Percentiles rank a stretch among this genome's conserved stretches.
Conservation (phyloP, 92 coral and sea anemone species). For the Pocillopora grandis region DNA sequence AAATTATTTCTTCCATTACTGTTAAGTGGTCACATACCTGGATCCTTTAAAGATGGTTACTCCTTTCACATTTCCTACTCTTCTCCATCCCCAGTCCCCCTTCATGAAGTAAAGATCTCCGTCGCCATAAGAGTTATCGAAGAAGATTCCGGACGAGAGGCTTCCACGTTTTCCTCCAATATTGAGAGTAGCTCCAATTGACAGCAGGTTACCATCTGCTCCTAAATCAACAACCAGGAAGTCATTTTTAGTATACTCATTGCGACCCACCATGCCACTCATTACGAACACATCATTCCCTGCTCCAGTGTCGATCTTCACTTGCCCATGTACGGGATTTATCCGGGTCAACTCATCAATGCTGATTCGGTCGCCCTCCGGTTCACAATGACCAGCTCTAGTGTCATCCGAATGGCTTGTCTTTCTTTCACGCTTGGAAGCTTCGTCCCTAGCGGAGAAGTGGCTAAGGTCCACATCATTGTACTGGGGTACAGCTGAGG, state of each 20-base stretch:
- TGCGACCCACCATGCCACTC: constrained; percentile 29
- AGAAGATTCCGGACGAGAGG: constrained; percentile 50
- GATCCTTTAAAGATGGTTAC: constrained; percentile 65
- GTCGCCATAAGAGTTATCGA: constrained; percentile 50
- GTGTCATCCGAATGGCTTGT: constrained; percentile 10
- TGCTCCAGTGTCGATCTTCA: constrained; percentile 51
- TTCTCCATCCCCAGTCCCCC: constrained; percentile 26
- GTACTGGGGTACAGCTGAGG: constrained; percentile 46
- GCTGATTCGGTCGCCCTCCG: constrained; percentile 52
- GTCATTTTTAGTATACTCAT: constrained; percentile 1
- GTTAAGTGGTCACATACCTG: constrained; percentile 23
- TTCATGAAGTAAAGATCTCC: constrained; percentile 48
- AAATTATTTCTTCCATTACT: neutral
- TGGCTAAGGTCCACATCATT: constrained; percentile 43
- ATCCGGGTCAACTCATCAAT: constrained; percentile 54
- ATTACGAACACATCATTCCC: constrained; percentile 53
- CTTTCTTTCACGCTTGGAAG: neutral
- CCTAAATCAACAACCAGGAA: constrained; percentile 59
- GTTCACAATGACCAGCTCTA: constrained; percentile 33
- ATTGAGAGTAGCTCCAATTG: constrained; percentile 49
- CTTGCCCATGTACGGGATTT: constrained; percentile 14
- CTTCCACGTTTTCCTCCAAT: constrained; percentile 27
- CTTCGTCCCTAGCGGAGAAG: constrained; percentile 22
- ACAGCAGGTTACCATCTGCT: constrained; percentile 51
- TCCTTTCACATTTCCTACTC: constrained; percentile 50